Conservation (phyloP, 2,888 invertebrate genomes). For the Limnephilus rhombicus region DNA sequence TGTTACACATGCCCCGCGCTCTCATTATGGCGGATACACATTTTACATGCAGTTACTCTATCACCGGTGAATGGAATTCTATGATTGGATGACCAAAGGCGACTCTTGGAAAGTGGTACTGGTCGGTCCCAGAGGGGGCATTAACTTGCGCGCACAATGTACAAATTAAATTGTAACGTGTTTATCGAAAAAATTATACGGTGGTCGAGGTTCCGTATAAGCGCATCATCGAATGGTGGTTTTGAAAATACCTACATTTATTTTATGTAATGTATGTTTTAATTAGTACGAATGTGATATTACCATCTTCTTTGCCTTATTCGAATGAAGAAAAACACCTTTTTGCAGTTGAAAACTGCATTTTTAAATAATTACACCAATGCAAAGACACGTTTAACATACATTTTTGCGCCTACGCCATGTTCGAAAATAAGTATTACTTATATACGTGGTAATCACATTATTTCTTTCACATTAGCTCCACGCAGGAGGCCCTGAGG, state of each 20-base stretch:
- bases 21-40: conserved; percentile 40
- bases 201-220: background rate
- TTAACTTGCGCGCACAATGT: background rate
- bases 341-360: background rate
- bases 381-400: background rate
- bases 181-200: background rate
- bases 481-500: too few species aligned
- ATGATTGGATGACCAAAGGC: conserved; percentile 42
- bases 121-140: background rate
- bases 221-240: background rate
- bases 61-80: conserved; percentile 41
- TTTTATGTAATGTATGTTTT: background rate
- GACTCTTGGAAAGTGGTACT: conserved; percentile 26
- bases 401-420: too few species aligned
- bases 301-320: background rate
- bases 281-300: background rate
- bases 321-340: background rate
- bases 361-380: background rate
- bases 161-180: background rate
- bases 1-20: conserved; percentile 25
- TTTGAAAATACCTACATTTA: background rate
- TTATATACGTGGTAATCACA: too few species aligned
- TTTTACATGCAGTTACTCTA: conserved; percentile 35
- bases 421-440: too few species aligned
- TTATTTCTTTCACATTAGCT: too few species aligned